Evolutionary conservation across 2,888 invertebrate genomes (phyloP), one percentile per base, ranked within the genome.

Genomic region (Antitype chi): DNA sequence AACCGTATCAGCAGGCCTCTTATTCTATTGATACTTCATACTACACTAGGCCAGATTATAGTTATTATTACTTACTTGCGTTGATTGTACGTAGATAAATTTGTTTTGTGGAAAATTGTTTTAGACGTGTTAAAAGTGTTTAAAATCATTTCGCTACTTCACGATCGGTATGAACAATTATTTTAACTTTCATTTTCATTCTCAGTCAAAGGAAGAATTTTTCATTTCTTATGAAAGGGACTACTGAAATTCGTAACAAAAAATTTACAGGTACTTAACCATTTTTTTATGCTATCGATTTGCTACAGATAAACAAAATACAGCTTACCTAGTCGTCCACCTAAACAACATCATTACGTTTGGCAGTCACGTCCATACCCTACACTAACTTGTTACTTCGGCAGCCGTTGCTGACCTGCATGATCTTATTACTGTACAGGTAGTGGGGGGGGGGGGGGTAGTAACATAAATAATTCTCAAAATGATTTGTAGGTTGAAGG

Each of bases 401-500:
- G 32, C 32, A 64, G 25, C 20, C n/a, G 17, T 52, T 43, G 32
- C 81, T 64, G 32, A 63, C 52, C 57, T 23, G 38, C 32, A 55
- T 38, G 43, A 57, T 38, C 62, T 17, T 52, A 52, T 49, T 63
- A 68, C 49, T 11, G 55, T 52, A n/a, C 28, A 60, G 49, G 55
- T 80, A 66, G 28, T 49, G 28, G 20, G 17, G 38, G 9, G 8
- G 15, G 32, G 47, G 9, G 8, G 15, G 32, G 47, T 28, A 75
- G 15, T n/a, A 25, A 20, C 55, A 68, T 81, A 57, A 80, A 80
- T 81, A 53, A 81, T 80, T 69, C 81, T 23, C 6, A 8, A 15
- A 75, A 64, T 49, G 15, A 32, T 13, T 23, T 38, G n/a, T 11
- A 13, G 43, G 23, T 20, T 17, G 32, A 25, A 57, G 52, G 25